Conservation (phyloP, 1,140 invertebrate genomes). For the Portunus trituberculatus region DNA sequence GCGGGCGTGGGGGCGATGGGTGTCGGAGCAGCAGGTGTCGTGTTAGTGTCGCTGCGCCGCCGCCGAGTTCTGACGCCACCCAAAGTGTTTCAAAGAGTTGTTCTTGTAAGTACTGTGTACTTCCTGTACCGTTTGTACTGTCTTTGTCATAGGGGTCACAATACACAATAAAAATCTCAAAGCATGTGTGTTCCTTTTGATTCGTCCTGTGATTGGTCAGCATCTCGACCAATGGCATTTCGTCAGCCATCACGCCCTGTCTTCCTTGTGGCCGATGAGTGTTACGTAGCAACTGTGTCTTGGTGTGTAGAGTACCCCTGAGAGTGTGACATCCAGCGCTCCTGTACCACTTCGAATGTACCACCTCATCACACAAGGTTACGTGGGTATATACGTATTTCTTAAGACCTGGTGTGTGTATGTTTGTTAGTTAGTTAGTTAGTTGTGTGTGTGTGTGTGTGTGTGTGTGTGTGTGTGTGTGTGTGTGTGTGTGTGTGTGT, state of each 20-base stretch:
- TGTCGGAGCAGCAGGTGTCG: background rate
- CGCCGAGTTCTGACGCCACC: slow-evolving; percentile 49
- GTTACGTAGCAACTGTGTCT: background rate
- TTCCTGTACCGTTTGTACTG: slow-evolving; percentile 58
- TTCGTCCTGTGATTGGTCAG: background rate
- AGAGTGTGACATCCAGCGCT: background rate
- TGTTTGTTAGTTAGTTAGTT: background rate
- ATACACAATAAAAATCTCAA: slow-evolving; percentile 45
- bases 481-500: background rate
- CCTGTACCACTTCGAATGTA: no score
- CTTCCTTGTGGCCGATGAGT: background rate
- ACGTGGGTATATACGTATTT: background rate
- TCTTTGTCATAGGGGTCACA: slow-evolving; percentile 56
- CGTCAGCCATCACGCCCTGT: background rate
- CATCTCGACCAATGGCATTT: background rate
- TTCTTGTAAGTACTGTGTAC: slow-evolving; percentile 56
- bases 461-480: background rate
- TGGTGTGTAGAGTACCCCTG: background rate
- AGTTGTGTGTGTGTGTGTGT: slow-evolving; percentile 16
- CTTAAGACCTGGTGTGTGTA: background rate
- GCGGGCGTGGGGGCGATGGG: background rate
- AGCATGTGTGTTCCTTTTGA: background rate
- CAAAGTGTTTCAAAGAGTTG: slow-evolving; percentile 55
- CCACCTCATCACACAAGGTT: no score
- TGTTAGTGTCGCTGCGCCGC: slow-evolving; percentile 20